Evolutionary conservation across 2,888 invertebrate genomes (phyloP).

Genomic region (Drosophila nigritarsus): DNA sequence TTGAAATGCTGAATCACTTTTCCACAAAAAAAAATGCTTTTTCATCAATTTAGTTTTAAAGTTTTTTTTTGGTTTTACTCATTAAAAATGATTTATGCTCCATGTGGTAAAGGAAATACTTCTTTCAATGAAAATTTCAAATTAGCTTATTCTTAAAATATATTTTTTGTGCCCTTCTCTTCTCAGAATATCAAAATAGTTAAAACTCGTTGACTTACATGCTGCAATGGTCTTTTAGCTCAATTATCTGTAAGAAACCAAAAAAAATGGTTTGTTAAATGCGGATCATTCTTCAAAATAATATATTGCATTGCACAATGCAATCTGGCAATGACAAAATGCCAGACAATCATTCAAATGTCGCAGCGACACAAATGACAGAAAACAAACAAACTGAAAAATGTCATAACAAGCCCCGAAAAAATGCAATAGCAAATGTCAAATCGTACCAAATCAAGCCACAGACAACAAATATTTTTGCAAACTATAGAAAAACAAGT

Average conservation of each 20-base stretch:
- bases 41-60: not conserved
- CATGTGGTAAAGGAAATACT: not conserved
- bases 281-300: constrained; percentile 10
- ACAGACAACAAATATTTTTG: constrained; percentile 4
- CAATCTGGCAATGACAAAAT: constrained; percentile 50
- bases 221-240: constrained; percentile 2
- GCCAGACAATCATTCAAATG: constrained; percentile 70
- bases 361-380: constrained; percentile 33
- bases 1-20: not conserved
- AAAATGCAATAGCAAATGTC: constrained; percentile 62
- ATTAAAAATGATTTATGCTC: not conserved
- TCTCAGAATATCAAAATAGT: not conserved
- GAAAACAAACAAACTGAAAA: constrained; percentile 41
- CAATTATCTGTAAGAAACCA: constrained; percentile 24
- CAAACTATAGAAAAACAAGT: constrained; percentile 7
- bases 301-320: constrained; percentile 12
- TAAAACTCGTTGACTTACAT: constrained; percentile 29
- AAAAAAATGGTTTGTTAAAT: constrained; percentile 12
- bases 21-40: not conserved
- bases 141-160: not conserved
- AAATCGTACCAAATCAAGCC: constrained; percentile 33
- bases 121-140: not conserved
- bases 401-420: constrained; percentile 67
- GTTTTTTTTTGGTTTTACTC: not conserved
- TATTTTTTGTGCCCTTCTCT: not conserved